A percentile compares a stretch with the other conserved stretches of the same genome.
Evolutionary conservation across 2,888 invertebrate species (phyloP).

Genomic region (Rhingia campestris): DNA sequence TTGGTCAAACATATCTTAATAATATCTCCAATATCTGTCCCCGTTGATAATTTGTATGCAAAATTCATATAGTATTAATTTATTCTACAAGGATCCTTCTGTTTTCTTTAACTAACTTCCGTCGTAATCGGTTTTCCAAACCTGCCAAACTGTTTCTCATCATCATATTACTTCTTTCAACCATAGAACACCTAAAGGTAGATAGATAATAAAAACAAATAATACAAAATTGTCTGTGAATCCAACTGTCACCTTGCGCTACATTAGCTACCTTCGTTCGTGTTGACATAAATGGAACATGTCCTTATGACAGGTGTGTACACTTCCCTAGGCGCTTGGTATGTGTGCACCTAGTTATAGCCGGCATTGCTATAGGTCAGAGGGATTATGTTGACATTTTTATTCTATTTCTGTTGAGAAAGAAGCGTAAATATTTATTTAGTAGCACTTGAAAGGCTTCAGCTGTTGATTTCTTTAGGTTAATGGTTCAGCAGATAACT

Average conservation of each 20-base stretch:
- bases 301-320: conserved; percentile 26
- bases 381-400: conserved; percentile 39
- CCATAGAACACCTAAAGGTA: too few relatives aligned
- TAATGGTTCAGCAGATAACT: not conserved
- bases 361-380: conserved; percentile 27
- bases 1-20: too few relatives aligned
- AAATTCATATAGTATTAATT: too few relatives aligned
- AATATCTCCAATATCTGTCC: too few relatives aligned
- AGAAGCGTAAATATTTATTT: conserved; percentile 34
- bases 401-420: not conserved
- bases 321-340: conserved; percentile 1
- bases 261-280: conserved; percentile 7
- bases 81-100: too few relatives aligned
- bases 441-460: conserved; percentile 39
- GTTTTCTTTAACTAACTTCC: not conserved
- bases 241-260: conserved; percentile 34
- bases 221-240: not conserved
- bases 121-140: not conserved
- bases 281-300: conserved; percentile 19
- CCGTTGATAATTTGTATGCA: too few relatives aligned
- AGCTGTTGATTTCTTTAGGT: conserved; percentile 20
- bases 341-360: not conserved
- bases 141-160: not conserved
- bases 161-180: not conserved
- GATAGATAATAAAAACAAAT: not conserved